Base-by-base conservation (phyloP, 2,797 vertebrate species). In the Nothura maculosa region DNA sequence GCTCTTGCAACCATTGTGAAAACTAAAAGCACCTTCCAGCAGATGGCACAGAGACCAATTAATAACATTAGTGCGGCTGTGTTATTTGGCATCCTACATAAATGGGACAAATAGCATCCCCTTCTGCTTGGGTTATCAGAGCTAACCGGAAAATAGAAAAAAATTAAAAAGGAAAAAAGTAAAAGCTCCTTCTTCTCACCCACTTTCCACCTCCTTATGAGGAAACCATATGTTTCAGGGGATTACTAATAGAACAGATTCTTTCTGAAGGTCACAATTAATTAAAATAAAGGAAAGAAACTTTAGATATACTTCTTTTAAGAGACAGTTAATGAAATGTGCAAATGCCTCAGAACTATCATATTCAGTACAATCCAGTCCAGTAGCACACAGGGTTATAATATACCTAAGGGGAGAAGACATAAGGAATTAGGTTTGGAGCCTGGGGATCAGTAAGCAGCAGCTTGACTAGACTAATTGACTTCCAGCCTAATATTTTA, bases 391-490 rank as follows among this genome's bases (percentile, higher is more conserved):
- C 28, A 12, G 66, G 43, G 30, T 93, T 95, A 90, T 89, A 81
- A 81, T 30, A 30, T 68, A 90, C 86, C 95, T 81, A 36, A 69
- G 57, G 86, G 87, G 54, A 91, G 60, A 85, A 81, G 80, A 38
- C 32, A 69, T 61, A 57, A 93, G 90, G 83, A 96, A 95, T 94
- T 94, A 94, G 96, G 94, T 91, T 89, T 96, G 84, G 94, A 95
- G 87, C 79, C 95, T 90, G 82, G 96, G 96, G 95, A 93, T 77
- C 14, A 27, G 70, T 94, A 92, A 72, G 87, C 32, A 94, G 76
- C 64, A 81, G 70, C 80, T 94, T 87, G 90, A 86, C 92, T 94
- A 94, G 86, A 87, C 86, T 95, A 96, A 96, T 97, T 96, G 94
- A 96, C 94, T 96, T 96, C 40, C 48, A 93, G 79, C 30, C 52